A percentile compares a stretch with the other conserved stretches of the same genome.
Evolutionary conservation across 2,888 invertebrate species (phyloP).

Genomic region (Balanococcus diminutus): DNA sequence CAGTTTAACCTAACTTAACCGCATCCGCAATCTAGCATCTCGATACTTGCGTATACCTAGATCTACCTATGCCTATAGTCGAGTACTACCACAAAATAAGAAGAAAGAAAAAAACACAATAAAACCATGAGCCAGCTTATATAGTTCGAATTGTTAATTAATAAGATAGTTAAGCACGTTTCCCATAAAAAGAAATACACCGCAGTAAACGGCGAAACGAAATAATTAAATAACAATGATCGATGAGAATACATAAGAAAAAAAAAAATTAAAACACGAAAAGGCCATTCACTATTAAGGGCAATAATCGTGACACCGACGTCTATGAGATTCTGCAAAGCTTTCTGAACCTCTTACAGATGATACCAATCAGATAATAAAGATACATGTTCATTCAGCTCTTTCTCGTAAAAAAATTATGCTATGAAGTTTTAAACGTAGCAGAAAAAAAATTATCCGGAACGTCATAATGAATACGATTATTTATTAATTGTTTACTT

Average conservation of each 20-base stretch:
- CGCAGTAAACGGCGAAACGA: background rate
- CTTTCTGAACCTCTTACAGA: background rate
- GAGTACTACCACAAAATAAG: background rate
- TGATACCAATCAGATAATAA: background rate
- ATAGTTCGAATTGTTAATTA: background rate
- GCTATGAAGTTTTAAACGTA: background rate
- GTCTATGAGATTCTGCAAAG: background rate
- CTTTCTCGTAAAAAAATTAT: background rate
- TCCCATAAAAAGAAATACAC: background rate
- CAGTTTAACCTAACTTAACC: background rate
- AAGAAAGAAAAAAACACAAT: background rate
- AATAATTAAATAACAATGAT: slow-evolving; percentile 49
- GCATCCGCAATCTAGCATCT: background rate
- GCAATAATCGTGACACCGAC: background rate
- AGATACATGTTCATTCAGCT: background rate
- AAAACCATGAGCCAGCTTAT: background rate
- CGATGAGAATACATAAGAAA: background rate
- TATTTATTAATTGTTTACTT: background rate
- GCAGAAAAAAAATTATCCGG: background rate
- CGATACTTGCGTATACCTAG: too few species aligned
- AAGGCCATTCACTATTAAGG: slow-evolving; percentile 7
- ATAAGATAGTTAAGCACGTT: background rate
- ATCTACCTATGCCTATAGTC: background rate
- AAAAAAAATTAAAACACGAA: background rate
- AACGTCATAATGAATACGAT: background rate